These are phyloP conservation scores for Dryas iulia DNA, from an alignment of 1,140 invertebrate genomes.

Conservation along the genomic window DNA sequence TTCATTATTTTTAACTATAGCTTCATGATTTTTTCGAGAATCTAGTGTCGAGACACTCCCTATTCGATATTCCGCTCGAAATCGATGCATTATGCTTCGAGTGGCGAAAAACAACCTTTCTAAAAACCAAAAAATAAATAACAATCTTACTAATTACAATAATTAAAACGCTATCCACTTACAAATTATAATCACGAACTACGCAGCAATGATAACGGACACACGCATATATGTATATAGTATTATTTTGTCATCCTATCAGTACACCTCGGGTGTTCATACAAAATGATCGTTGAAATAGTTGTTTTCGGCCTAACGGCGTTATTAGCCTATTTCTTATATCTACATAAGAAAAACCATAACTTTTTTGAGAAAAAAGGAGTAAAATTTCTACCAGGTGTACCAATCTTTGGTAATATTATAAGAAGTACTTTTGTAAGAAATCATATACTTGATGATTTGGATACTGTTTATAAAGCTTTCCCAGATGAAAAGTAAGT, in stretches of 20 bases:
- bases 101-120: too few species aligned
- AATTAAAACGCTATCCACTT: not conserved
- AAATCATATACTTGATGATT: slow-evolving; percentile 48
- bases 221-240: not conserved
- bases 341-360: slow-evolving; percentile 39
- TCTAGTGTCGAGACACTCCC: too few species aligned
- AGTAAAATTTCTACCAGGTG: slow-evolving; percentile 47
- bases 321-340: slow-evolving; percentile 40
- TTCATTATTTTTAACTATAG: too few species aligned
- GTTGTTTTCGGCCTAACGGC: slow-evolving; percentile 46
- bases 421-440: slow-evolving; percentile 37
- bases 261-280: not conserved
- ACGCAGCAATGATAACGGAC: not conserved
- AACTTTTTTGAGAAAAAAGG: slow-evolving; percentile 41
- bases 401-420: slow-evolving; percentile 58
- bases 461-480: slow-evolving; percentile 47
- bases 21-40: too few species aligned
- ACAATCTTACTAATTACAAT: too few species aligned
- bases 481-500: slow-evolving; percentile 63
- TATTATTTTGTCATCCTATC: not conserved
- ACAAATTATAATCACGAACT: not conserved
- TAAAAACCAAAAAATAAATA: too few species aligned
- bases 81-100: too few species aligned
- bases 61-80: too few species aligned
- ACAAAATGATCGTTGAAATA: slow-evolving; percentile 53